Conservation (phyloP, 2,888 invertebrate species). For the Parnassius smintheus region DNA sequence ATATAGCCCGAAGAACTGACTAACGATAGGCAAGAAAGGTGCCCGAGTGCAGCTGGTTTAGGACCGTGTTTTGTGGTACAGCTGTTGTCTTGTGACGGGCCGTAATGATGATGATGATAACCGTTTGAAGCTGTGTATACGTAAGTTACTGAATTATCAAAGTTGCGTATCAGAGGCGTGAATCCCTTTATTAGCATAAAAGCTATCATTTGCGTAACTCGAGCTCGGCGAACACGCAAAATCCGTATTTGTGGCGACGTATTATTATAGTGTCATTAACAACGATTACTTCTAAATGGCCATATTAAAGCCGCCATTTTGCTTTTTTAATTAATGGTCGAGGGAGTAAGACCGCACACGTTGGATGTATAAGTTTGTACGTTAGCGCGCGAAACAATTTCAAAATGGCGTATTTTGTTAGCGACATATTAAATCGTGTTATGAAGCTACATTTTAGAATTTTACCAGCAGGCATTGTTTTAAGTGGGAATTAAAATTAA, state of each 20-base stretch:
- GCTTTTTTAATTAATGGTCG: conserved; percentile 20
- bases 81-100: no score
- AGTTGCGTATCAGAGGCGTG: conserved; percentile 14
- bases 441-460: no score
- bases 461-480: no score
- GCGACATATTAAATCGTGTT: no score
- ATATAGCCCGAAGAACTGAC: no score
- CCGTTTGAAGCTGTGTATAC: background rate
- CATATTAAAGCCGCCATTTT: conserved; percentile 23
- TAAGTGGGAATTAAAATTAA: no score
- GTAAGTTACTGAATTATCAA: conserved; percentile 5
- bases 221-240: conserved; percentile 22
- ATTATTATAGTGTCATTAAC: conserved; percentile 27
- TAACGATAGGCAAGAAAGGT: no score
- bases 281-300: conserved; percentile 16
- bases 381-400: conserved; percentile 4
- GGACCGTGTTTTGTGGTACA: no score
- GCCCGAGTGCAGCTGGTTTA: no score
- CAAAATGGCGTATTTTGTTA: conserved; percentile 18
- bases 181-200: conserved; percentile 9
- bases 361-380: conserved; percentile 3
- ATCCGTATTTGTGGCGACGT: conserved; percentile 20
- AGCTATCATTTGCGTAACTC: conserved; percentile 17
- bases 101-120: no score
- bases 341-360: conserved; percentile 22